Base-by-base conservation (phyloP, 2,888 invertebrate genomes). In the Brenthis hecate region DNA sequence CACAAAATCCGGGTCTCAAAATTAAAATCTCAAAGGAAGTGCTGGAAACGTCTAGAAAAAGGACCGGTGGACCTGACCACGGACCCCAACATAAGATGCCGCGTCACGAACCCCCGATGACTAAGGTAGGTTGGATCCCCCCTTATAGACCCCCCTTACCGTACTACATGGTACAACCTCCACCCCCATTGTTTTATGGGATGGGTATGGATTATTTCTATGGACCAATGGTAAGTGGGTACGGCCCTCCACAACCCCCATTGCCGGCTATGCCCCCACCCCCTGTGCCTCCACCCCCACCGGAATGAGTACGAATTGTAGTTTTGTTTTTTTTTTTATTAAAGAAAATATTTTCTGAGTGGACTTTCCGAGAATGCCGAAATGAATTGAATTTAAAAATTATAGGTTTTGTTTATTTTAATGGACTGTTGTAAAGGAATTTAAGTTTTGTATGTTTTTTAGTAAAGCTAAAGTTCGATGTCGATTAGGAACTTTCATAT, bases 1-100 rank as follows among this genome's bases (percentile, higher is more conserved):
- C 88, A 2, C 86, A 88, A 48, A 77, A 86, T 0, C 87, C 93
- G 4, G 94, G 94, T 1, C 85, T 97, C 55, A 97, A 96, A 85
- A 96, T 97, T 77, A 97, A 97, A 90, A 97, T 97, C 74, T 95
- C 96, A 36, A 96, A 96, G 80, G 96, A 96, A 73, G 94, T 95
- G 68, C 92, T 96, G 58, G 95, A 94, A 73, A 93, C 91, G 56
- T 94, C 92, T 6, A 68, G 79, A 23, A 79, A 79, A 72, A 73
- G 79, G 66, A 72, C 75, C 55, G 76, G 72, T 78, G 86, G 55
- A 87, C 87, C 73, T 78, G 88, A 65, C 83, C 86, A 36, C 83
- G 87, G 71, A 69, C 77, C 67, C 71, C 80, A 65, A 81, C 79
- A 56, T 82, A 90, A 92, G 81, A 74, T 89, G 74, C 78, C 85